Evolutionary conservation across 2,797 vertebrate genomes (phyloP).

Genomic region (Pseudotriccus pelzelni): DNA sequence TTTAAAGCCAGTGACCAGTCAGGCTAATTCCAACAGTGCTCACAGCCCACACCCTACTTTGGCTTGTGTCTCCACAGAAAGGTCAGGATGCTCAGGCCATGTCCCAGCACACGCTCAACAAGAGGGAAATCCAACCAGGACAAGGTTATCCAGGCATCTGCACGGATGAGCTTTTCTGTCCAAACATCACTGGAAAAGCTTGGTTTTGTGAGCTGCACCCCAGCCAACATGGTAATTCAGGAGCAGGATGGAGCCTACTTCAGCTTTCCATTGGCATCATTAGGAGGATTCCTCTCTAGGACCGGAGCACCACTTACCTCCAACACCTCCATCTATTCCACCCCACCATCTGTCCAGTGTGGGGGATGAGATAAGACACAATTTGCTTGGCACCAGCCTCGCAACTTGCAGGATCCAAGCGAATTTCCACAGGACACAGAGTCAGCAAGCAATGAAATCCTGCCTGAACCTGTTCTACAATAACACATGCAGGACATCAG

Average conservation of each 20-base stretch:
- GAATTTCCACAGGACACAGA: background rate
- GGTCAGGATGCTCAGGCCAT: background rate
- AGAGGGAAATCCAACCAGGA: background rate
- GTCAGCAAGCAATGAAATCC: background rate
- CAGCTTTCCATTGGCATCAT: background rate
- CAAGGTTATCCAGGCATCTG: background rate
- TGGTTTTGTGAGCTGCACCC: background rate
- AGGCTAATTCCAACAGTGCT: background rate
- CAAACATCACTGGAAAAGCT: background rate
- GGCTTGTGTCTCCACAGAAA: rapidly evolving
- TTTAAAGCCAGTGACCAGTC: background rate
- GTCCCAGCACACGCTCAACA: background rate
- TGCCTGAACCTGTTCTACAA: background rate
- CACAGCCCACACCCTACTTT: background rate
- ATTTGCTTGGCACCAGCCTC: background rate
- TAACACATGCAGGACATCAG: background rate
- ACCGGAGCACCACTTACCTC: background rate
- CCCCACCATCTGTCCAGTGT: background rate
- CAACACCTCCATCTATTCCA: background rate
- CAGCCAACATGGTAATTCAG: background rate
- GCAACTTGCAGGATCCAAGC: background rate
- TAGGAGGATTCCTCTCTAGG: background rate
- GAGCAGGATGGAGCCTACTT: background rate
- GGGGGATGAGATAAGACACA: background rate
- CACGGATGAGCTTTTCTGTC: background rate